Base-by-base conservation (phyloP, 2,888 invertebrate genomes). In the Drosophila mimetica region DNA sequence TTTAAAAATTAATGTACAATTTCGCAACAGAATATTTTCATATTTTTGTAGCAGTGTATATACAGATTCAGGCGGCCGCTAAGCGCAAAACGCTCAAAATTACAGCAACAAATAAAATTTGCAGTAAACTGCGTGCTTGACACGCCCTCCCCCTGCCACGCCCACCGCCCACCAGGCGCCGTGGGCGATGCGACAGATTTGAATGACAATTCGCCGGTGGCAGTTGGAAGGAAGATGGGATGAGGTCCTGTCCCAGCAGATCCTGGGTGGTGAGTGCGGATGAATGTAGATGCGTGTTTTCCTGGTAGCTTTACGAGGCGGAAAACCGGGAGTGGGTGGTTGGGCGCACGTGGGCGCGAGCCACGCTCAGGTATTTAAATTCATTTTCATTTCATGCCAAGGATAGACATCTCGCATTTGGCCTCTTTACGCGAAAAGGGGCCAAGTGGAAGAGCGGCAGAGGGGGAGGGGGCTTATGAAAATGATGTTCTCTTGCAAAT, bases 81-180 rank as follows among this genome's bases (percentile, higher is more conserved):
- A 74, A 74, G 55, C 77, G 71, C 75, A 82, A 88, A 88, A 74
- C 79, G 77, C 78, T 89, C 77, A 79, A 80, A 81, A 82, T 88
- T 88, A 81, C 75, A 71, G 76, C 72, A 74, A 79, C 75, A 85
- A 87, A 84, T 85, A 85, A 67, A 82, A 86, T 75, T 80, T 70
- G 74, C 73, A 63, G 71, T 64, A 66, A 71, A 63, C 75, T 74
- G 73, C 61, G 73, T 72, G 76, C 59, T 46, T 47, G 47, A 65
- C 70, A 58, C 64, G 41, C 25, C 34, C 44, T 11, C 37, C 18
- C n/a, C 25, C 42, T 28, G 28, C 46, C n/a, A 18, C 25, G 25
- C 44, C 30, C 9, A 60, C 48, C 57, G 50, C 47, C 41, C 42
- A 44, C 41, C 34, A 50, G 47, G 20, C 58, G 58, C 63, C 63